Percentiles rank a stretch among this genome's conserved stretches.
phyloP scores from a whole-genome alignment of 2,797 vertebrate species.

The Uromys caudimaculatus region DNA sequence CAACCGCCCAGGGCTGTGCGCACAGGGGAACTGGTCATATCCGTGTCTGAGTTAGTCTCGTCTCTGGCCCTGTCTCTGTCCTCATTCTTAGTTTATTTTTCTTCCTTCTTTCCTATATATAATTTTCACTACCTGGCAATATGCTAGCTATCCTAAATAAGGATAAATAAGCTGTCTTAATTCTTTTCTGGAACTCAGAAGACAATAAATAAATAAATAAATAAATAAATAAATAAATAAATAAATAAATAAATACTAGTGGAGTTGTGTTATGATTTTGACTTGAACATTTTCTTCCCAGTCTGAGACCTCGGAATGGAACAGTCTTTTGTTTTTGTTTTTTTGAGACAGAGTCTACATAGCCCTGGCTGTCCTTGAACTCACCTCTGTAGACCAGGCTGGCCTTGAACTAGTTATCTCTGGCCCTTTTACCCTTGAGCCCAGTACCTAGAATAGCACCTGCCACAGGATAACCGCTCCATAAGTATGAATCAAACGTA shows the following conservation, averaged over 20 bases:
- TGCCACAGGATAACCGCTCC: not conserved
- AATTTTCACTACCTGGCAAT: slow-evolving; percentile 20
- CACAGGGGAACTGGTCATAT: not conserved
- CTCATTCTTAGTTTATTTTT: not conserved
- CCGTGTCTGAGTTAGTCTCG: not conserved
- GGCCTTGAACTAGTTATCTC: not conserved
- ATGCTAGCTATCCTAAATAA: slow-evolving; percentile 23
- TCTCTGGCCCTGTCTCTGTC: slow-evolving; percentile 13
- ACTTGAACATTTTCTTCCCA: not conserved
- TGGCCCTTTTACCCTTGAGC: not conserved
- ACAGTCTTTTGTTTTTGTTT: not conserved
- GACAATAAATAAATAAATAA: slow-evolving; percentile 56
- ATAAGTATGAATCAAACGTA: not conserved
- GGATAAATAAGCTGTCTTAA: not conserved
- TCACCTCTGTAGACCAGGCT: not conserved
- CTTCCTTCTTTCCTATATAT: slow-evolving; percentile 33
- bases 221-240: slow-evolving; percentile 59
- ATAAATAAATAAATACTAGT: slow-evolving; percentile 52
- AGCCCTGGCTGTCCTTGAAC: not conserved
- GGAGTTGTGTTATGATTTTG: slow-evolving; percentile 21
- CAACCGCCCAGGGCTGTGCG: not conserved
- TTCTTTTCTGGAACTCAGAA: slow-evolving; percentile 27
- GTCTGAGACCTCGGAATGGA: not conserved
- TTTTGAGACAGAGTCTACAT: not conserved
- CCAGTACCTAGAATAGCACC: not conserved